phyloP scores from a whole-genome alignment of 2,113 vertebrate genomes.

The Numida meleagris region DNA sequence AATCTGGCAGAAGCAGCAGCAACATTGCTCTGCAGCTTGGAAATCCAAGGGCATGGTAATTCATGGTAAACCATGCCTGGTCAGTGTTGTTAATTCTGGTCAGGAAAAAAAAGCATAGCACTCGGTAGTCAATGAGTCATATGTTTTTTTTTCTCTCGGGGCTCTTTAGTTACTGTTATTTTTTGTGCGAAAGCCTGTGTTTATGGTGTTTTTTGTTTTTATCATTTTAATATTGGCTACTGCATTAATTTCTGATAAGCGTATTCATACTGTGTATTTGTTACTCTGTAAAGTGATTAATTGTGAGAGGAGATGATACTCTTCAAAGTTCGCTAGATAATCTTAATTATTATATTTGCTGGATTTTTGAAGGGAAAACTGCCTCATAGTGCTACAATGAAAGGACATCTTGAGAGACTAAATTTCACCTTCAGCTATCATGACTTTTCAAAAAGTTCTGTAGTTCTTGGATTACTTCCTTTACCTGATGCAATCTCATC shows the following conservation, averaged over 20 bases:
- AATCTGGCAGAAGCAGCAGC: background rate
- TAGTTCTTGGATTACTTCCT: background rate
- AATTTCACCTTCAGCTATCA: background rate
- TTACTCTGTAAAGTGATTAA: background rate
- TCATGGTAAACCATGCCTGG: background rate
- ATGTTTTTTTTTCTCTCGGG: background rate
- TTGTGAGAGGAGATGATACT: background rate
- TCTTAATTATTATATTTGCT: background rate
- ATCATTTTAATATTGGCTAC: background rate
- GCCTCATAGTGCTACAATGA: background rate
- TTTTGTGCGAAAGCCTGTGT: background rate
- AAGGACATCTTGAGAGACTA: background rate
- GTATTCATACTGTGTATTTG: background rate
- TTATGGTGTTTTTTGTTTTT: background rate
- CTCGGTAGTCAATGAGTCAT: background rate
- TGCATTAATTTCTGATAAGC: background rate
- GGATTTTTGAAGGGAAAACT: background rate
- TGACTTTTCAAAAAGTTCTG: background rate
- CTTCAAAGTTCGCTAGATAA: background rate
- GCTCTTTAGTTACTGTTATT: background rate
- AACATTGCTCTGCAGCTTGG: background rate
- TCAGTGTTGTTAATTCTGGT: background rate
- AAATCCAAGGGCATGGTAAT: fast-evolving
- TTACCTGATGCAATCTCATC: background rate
- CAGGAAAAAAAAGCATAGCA: background rate